phyloP scores from a whole-genome alignment of 1,140 invertebrate genomes.

The Cotesia vestalis region DNA sequence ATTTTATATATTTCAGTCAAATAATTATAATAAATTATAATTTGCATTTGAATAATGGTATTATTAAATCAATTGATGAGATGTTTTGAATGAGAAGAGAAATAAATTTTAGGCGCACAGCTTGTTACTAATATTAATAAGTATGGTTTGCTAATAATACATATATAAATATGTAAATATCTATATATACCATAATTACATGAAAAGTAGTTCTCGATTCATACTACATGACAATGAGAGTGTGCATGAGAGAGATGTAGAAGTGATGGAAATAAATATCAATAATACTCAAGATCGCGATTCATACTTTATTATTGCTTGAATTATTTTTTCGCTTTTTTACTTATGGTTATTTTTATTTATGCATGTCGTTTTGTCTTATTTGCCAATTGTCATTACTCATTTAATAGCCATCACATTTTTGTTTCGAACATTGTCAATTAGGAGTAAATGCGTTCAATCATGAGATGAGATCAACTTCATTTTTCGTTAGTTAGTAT shows the following conservation, averaged over 20 bases:
- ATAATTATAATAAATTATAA: background rate
- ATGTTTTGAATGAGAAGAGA: slow-evolving; percentile 39
- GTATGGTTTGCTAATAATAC: slow-evolving; percentile 43
- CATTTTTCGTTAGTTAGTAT: slow-evolving; percentile 53
- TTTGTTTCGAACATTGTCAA: slow-evolving; percentile 25
- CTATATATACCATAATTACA: slow-evolving; percentile 7
- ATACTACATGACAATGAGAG: slow-evolving; percentile 8
- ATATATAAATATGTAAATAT: slow-evolving; percentile 15
- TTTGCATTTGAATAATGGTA: slow-evolving; percentile 42
- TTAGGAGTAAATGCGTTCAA: slow-evolving; percentile 40
- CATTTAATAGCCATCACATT: slow-evolving; percentile 30
- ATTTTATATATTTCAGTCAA: too few relatives aligned
- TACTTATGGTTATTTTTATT: slow-evolving; percentile 23
- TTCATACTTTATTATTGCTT: slow-evolving; percentile 40
- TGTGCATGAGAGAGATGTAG: slow-evolving; percentile 15
- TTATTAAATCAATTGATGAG: slow-evolving; percentile 7
- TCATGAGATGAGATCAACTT: slow-evolving; percentile 46
- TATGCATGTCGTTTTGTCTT: slow-evolving; percentile 38
- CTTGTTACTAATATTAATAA: slow-evolving; percentile 48
- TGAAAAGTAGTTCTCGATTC: slow-evolving; percentile 19
- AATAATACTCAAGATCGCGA: slow-evolving; percentile 43
- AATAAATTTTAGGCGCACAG: slow-evolving; percentile 51
- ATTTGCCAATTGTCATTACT: slow-evolving; percentile 24
- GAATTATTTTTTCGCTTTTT: slow-evolving; percentile 35
- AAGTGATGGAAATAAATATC: slow-evolving; percentile 4